Evolutionary conservation across 23 tunicate genomes (phyloP), one percentile per base, ranked within the genome.

Genomic region (Halocynthia roretzi): DNA sequence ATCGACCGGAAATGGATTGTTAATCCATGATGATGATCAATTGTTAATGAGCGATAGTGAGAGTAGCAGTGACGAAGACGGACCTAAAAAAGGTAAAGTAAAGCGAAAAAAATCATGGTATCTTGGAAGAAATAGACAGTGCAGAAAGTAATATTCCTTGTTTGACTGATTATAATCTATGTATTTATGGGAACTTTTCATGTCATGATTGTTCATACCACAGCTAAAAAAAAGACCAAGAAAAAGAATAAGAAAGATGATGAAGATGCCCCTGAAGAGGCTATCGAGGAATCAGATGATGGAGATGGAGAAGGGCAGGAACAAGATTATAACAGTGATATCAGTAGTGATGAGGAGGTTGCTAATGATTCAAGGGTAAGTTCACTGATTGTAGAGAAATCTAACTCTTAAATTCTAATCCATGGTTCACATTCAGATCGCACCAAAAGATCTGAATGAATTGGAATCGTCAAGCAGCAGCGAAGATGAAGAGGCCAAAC

Each of bases 301-400:
- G 98, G 98, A 23, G 98, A 93, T 51, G 84, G 83, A 51, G 98
- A 93, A 80, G 98, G 98, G 54, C 58, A 75, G 50, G 98, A 93
- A 76, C 70, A 88, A 48, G 86, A 72, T 8, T 93, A 93, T 61
- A 89, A 87, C 8, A 87, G 94, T 72, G 98, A 93, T 61, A 71
- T 87, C 0, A 87, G 94, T 67, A 86, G 92, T 62, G 98, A 92
- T 64, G 81, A 82, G 48, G 98, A 86, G 57, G 84, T 72, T 23
- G 71, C 62, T 8, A 72, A 75, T 58, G 97, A 90, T 52, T 77
- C 86, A 6, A 81, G 80, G 64, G 80, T 74, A 54, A 20, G 70
- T 48, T 15, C 70, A 14, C 15, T 58, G 15, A 58, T 58, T 58
- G 63, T 58, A 4, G 63, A 58, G 15, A 2, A 58, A 15, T 2